Evolutionary conservation across 92 coral and sea anemone species (phyloP).

Genomic region (Siderastrea radians): DNA sequence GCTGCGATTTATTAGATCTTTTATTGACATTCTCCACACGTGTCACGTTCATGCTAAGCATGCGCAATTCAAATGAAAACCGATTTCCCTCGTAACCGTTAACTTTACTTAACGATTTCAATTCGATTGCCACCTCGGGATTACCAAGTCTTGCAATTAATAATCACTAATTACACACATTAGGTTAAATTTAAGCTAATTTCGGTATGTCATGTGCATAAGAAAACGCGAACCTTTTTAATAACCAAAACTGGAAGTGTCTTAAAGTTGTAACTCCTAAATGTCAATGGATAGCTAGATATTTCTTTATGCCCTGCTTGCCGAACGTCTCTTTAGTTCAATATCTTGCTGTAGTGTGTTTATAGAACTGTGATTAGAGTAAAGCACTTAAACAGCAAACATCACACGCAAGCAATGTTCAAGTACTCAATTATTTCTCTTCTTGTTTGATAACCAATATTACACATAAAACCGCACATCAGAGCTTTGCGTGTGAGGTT

Average conservation of each 20-base stretch:
- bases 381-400: constrained; percentile 62
- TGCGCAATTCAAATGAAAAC: constrained; percentile 45
- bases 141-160: constrained; percentile 55
- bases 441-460: constrained; percentile 54
- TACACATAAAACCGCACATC: constrained; percentile 30
- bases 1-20: neutral
- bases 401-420: constrained; percentile 54
- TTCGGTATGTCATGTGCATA: neutral
- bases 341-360: constrained; percentile 43
- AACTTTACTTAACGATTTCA: constrained; percentile 46
- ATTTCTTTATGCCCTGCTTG: constrained; percentile 42
- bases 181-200: constrained; percentile 50
- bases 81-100: constrained; percentile 54
- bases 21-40: neutral
- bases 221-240: neutral
- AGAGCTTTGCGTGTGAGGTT: constrained; percentile 39
- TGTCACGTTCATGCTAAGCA: neutral
- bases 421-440: constrained; percentile 44
- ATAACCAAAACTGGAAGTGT: neutral
- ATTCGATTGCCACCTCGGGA: constrained; percentile 32
- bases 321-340: constrained; percentile 38
- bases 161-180: constrained; percentile 55
- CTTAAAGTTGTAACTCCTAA: constrained; percentile 3
- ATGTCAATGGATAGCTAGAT: constrained; percentile 15
- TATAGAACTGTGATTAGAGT: constrained; percentile 50